Conservation (phyloP, 2,888 invertebrate species). For the Branchellion lobata region DNA sequence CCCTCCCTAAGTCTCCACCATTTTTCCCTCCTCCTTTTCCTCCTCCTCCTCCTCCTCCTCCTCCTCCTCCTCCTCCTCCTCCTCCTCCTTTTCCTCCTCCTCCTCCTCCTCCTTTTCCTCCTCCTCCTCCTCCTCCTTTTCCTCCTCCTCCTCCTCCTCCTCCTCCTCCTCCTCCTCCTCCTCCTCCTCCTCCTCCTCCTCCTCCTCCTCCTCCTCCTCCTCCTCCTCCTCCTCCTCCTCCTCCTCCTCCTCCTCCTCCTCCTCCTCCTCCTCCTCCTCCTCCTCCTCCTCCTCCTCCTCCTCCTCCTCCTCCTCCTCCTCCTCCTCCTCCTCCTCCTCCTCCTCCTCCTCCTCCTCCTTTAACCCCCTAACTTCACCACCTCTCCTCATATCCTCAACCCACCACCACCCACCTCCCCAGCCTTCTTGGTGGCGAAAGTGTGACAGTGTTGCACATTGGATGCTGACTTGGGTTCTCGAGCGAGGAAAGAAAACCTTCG, state of each 20-base stretch:
- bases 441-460: conserved; percentile 77
- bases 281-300: conserved; percentile 69
- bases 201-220: neutral
- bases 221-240: conserved; percentile 1
- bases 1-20: conserved; percentile 1
- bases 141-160: neutral
- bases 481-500: conserved; percentile 79
- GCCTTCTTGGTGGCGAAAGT: conserved; percentile 76
- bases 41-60: conserved; percentile 5
- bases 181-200: too few species aligned
- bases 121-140: conserved; percentile 5
- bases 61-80: conserved; percentile 23
- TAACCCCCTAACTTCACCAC: neutral
- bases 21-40: neutral
- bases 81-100: conserved; percentile 16
- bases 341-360: neutral
- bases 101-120: conserved; percentile 1
- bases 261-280: conserved; percentile 63
- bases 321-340: conserved; percentile 11
- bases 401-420: conserved; percentile 69
- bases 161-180: too few species aligned
- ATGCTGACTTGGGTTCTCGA: conserved; percentile 71
- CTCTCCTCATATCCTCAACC: neutral
- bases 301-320: neutral
- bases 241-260: neutral